Evolutionary conservation across 2,888 invertebrate species (phyloP), one percentile per base, ranked within the genome.

Genomic region (Xanthia togata): DNA sequence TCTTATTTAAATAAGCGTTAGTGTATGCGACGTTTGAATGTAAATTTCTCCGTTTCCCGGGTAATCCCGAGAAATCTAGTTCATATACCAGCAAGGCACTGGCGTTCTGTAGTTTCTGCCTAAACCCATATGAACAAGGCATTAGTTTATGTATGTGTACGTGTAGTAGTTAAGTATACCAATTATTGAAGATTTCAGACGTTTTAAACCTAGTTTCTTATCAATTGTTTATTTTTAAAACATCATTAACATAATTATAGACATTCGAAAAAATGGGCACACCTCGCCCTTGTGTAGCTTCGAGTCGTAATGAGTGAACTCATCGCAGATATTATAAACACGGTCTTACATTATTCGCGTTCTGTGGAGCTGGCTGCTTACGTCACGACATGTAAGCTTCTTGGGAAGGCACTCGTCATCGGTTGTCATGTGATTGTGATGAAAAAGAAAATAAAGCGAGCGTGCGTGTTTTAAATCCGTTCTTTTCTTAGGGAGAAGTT

Each of bases 251-350:
- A 57, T 14, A n/a, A n/a, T n/a, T n/a, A 68, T 55, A 70, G 50
- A 67, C 47, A 55, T 65, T 53, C 20, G 23, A 41, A 81, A 62
- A 44, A 79, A 64, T 31, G n/a, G 17, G 64, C 23, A 72, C 80
- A 76, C 63, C 50, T 74, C 67, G 78, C 50, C 73, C 78, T 78
- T 82, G 76, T 41, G 50, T 55, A 47, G 31, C 26, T 57, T 20
- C 44, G 47, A 62, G 55, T 38, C 26, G 20, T 26, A 82, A 83
- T 73, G 78, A 79, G 70, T 86, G 79, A 86, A 83, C 83, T 86
- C 81, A 83, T 70, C 82, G 78, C 70, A 50, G 62, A 73, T 79
- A 79, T 81, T 75, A 75, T 75, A 75, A 74, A 73, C 80, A 76
- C 70, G n/a, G 60, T 62, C 63, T 62, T 75, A 71, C 59, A 70